phyloP scores from a whole-genome alignment of 2,113 vertebrate species.

The Petrocephalus zakoni region DNA sequence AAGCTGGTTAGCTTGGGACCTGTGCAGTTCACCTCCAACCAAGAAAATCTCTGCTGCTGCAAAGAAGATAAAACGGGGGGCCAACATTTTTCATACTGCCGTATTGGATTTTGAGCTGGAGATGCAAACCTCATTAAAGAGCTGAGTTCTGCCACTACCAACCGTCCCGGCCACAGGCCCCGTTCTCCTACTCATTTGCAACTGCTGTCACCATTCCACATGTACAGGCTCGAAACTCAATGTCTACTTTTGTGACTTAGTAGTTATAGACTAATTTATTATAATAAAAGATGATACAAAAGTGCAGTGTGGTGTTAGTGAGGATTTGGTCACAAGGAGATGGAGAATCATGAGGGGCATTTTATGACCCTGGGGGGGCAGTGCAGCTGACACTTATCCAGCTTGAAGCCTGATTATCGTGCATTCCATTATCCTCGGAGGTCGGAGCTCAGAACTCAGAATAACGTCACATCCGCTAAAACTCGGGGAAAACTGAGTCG shows the following conservation, averaged over 20 bases:
- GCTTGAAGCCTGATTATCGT: background rate
- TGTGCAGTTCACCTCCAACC: background rate
- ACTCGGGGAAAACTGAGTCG: too few species aligned
- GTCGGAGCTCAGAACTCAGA: too few species aligned
- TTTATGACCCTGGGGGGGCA: background rate
- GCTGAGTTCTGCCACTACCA: background rate
- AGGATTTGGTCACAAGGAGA: background rate
- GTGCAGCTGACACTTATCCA: background rate
- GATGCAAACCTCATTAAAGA: background rate
- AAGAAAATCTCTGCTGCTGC: background rate
- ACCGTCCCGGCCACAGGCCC: background rate
- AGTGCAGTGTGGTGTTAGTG: background rate
- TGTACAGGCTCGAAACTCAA: background rate
- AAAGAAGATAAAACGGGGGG: background rate
- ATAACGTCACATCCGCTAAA: too few species aligned
- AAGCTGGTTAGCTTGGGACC: background rate
- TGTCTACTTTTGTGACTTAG: background rate
- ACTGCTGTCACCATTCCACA: background rate
- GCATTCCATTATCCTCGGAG: too few species aligned
- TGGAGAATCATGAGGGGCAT: background rate
- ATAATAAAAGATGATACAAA: background rate
- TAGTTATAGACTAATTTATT: background rate
- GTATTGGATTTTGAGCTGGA: background rate
- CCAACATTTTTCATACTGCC: background rate
- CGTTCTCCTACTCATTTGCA: background rate